phyloP scores from a whole-genome alignment of 1,140 invertebrate genomes.

The Harlomillsia oculata region DNA sequence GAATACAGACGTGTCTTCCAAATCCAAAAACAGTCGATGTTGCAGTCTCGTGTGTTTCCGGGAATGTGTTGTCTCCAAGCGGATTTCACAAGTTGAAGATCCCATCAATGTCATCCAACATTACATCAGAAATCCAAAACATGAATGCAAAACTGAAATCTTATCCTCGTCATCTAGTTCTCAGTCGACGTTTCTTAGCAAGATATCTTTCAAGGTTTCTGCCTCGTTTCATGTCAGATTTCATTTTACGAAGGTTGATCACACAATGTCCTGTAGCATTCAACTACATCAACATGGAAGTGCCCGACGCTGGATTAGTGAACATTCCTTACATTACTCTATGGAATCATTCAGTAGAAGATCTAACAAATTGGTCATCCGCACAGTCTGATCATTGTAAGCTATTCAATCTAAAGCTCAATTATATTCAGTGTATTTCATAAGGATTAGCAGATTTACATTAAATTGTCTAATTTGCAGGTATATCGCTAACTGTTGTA shows the following conservation, averaged over 20 bases:
- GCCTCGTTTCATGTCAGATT: neutral
- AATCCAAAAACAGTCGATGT: slow-evolving; percentile 2
- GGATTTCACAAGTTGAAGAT: neutral
- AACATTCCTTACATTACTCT: neutral
- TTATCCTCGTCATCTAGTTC: no score
- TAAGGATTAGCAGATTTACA: no score
- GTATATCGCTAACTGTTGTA: neutral
- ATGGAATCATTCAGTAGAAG: neutral
- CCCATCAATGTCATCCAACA: neutral
- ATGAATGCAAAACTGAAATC: no score
- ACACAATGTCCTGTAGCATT: neutral
- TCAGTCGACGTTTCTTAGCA: no score
- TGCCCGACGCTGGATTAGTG: neutral
- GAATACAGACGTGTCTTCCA: slow-evolving; percentile 1
- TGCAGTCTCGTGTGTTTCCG: neutral
- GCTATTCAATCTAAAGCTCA: neutral
- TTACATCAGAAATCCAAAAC: no score
- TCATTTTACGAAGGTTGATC: neutral
- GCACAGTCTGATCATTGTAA: slow-evolving; percentile 2
- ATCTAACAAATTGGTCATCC: neutral
- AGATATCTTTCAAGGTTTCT: neutral
- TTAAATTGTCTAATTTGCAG: neutral
- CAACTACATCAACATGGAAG: neutral
- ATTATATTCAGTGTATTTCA: neutral
- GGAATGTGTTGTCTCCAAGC: neutral